phyloP scores from a whole-genome alignment of 2,888 invertebrate genomes.

The Enchytraeus crypticus region DNA sequence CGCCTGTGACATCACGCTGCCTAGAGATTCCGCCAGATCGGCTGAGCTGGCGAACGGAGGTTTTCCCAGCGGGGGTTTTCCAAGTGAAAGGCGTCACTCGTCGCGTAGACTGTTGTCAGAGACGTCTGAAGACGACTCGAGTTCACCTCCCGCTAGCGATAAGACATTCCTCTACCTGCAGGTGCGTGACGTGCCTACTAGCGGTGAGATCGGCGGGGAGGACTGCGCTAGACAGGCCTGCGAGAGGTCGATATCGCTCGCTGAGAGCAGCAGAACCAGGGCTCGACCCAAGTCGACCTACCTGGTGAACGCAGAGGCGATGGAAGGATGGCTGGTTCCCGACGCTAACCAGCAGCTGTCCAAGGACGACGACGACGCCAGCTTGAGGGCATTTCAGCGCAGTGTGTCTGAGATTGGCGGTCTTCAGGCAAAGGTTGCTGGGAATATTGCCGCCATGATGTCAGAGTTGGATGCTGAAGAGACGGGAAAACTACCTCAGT shows the following conservation, averaged over 20 bases:
- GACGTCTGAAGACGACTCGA: conserved; percentile 37
- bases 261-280: background rate
- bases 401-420: conserved; percentile 49
- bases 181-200: conserved; percentile 44
- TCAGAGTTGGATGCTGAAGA: background rate
- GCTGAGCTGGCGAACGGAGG: conserved; percentile 2
- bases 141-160: conserved; percentile 42
- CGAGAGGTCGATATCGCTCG: conserved; percentile 1
- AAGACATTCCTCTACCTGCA: too few species aligned
- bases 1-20: conserved; percentile 55
- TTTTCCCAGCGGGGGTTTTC: background rate
- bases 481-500: background rate
- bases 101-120: conserved; percentile 39
- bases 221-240: conserved; percentile 1
- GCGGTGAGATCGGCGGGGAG: conserved; percentile 26
- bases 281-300: conserved; percentile 1
- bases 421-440: conserved; percentile 16
- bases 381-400: conserved; percentile 34
- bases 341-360: too few species aligned
- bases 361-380: background rate
- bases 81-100: too few species aligned
- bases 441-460: background rate
- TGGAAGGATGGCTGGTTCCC: too few species aligned
- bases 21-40: conserved; percentile 23
- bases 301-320: background rate